Evolutionary conservation across 2,888 invertebrate species (phyloP).

Genomic region (Ochlodes sylvanus): DNA sequence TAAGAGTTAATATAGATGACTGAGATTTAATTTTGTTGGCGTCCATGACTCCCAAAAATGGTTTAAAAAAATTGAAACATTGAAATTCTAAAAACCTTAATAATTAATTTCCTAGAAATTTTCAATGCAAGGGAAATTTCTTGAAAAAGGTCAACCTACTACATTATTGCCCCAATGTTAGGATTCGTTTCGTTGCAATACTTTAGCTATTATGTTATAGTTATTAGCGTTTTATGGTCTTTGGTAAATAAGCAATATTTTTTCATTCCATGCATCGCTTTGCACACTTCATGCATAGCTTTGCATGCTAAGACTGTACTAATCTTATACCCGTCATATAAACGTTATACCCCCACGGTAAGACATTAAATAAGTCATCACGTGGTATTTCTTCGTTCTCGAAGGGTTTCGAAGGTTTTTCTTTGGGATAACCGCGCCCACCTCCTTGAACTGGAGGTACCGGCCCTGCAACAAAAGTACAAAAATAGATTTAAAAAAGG

Average conservation of each 20-base stretch:
- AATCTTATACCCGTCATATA: slow-evolving; percentile 28
- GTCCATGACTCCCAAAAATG: too few species aligned
- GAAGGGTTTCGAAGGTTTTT: slow-evolving; percentile 71
- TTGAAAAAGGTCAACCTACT: too few species aligned
- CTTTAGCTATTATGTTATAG: neutral
- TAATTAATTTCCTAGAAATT: too few species aligned
- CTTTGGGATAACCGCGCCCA: slow-evolving; percentile 65
- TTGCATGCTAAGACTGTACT: slow-evolving; percentile 21
- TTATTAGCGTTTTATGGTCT: neutral
- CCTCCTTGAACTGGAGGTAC: slow-evolving; percentile 43
- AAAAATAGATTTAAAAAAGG: neutral
- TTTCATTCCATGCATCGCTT: neutral
- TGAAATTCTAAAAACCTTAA: too few species aligned
- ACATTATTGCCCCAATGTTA: too few species aligned
- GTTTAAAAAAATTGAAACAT: too few species aligned
- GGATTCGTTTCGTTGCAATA: too few species aligned
- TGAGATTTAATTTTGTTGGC: too few species aligned
- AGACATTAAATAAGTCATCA: slow-evolving; percentile 50
- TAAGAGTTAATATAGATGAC: too few species aligned
- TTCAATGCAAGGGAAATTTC: too few species aligned
- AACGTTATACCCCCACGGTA: slow-evolving; percentile 57
- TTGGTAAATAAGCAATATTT: neutral
- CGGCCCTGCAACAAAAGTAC: slow-evolving; percentile 44
- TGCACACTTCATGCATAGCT: neutral
- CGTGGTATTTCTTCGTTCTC: slow-evolving; percentile 61